phyloP scores from a whole-genome alignment of 2,888 invertebrate species.

The Choristoneura rosaceana region DNA sequence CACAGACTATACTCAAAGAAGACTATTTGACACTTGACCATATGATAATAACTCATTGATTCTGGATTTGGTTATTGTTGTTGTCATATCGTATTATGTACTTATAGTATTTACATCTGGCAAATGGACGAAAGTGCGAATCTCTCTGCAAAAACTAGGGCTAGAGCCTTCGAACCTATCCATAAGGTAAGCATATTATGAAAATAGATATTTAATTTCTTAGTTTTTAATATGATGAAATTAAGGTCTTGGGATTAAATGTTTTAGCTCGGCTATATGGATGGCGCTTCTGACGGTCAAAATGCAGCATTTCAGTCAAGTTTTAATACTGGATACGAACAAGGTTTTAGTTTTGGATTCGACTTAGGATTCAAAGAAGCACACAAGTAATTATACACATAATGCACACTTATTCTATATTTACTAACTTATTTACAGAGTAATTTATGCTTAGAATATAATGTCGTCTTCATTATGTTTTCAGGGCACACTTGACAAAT shows the following conservation, averaged over 20 bases:
- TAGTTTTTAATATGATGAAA: background rate
- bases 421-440: background rate
- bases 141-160: conserved; percentile 64
- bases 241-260: background rate
- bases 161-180: conserved; percentile 60
- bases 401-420: background rate
- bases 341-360: conserved; percentile 87
- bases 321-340: conserved; percentile 89
- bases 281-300: conserved; percentile 88
- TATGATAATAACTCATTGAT: too few species aligned
- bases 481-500: conserved; percentile 49
- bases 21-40: too few species aligned
- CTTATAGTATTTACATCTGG: background rate
- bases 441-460: background rate
- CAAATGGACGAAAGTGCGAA: conserved; percentile 56
- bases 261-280: conserved; percentile 87
- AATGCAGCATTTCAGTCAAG: conserved; percentile 87
- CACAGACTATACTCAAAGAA: too few species aligned
- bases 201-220: background rate
- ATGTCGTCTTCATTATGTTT: conserved; percentile 19
- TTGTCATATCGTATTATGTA: background rate
- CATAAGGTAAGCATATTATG: conserved; percentile 55
- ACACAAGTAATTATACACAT: conserved; percentile 27
- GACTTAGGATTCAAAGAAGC: conserved; percentile 76
- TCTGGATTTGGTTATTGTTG: background rate